Evolutionary conservation across 2,797 vertebrate species (phyloP), one percentile per base, ranked within the genome.

Genomic region (Ficedula albicollis): DNA sequence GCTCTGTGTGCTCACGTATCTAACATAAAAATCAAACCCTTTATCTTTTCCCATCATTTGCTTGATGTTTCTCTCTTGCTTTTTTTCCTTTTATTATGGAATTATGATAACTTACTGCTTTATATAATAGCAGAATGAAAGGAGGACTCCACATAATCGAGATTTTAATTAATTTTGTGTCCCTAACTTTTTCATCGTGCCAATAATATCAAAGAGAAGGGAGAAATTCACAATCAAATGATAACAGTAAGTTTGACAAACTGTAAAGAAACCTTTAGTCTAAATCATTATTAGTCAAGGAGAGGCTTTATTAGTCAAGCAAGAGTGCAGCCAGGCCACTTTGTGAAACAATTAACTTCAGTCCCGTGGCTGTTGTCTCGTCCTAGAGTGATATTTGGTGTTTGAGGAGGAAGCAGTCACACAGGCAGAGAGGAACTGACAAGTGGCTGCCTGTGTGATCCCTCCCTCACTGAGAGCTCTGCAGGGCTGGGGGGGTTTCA

Each of bases 141-240:
- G 36, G 66, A 84, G 69, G 56, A 67, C 39, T 43, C 30, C 39
- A 49, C 20, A 19, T 85, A 92, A 93, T 90, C 87, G 70, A 92
- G 66, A 79, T 82, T 95, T 89, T 80, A 93, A 96, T 96, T 95
- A 94, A 96, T 96, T 93, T 93, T 93, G 66, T 84, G 59, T n/a
- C 36, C 30, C 29, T 56, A 39, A 56, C 12, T 58, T 84, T 85
- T 48, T 87, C 38, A 85, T 83, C 88, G 77, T 92, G 29, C 80
- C 77, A 87, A 55, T 91, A 91, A 82, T 96, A 90, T 91, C 69
- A 77, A 96, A 95, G 64, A 25, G 14, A 86, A 48, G 39, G 44
- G 52, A 87, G 36, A 84, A 55, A 87, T 93, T 90, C 89, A 49
- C 63, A 90, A 64, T 67, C 1, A 1, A 72, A 58, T 36, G 12